Evolutionary conservation across 2,113 vertebrate genomes (phyloP).

Genomic region (Campylomormyrus numenius): DNA sequence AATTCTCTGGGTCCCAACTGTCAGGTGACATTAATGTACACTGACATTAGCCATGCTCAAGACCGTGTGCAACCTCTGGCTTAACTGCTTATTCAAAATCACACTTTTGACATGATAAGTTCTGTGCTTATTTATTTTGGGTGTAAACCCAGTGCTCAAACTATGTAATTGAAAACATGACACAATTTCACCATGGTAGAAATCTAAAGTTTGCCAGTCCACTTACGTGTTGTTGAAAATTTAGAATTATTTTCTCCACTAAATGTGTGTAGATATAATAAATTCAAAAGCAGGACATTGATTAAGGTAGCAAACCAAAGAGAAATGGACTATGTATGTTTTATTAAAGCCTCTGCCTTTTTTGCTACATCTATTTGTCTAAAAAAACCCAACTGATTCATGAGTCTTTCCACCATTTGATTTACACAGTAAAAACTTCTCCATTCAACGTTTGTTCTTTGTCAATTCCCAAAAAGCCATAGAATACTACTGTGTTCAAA

Average conservation of each 20-base stretch:
- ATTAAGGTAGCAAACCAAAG: not conserved
- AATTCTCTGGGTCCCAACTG: not conserved
- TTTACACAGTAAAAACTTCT: not conserved
- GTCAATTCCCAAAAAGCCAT: not conserved
- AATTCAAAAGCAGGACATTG: not conserved
- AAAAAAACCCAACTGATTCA: not conserved
- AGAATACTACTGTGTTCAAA: not conserved
- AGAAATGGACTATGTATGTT: not conserved
- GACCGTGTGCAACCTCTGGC: not conserved
- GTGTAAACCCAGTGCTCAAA: not conserved
- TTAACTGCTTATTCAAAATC: not conserved
- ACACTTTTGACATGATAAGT: not conserved
- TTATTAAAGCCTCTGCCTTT: not conserved
- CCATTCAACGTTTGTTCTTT: not conserved
- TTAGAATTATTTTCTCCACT: not conserved
- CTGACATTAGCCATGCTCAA: not conserved
- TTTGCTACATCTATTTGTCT: not conserved
- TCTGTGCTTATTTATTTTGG: not conserved
- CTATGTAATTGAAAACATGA: not conserved
- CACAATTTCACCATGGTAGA: not conserved
- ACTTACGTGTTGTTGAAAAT: not conserved
- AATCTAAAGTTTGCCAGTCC: not conserved
- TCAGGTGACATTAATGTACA: not conserved
- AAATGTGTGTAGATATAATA: not conserved
- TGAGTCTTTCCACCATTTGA: not conserved